phyloP scores from a whole-genome alignment of 2,888 invertebrate species.

The Monochamus alternatus region DNA sequence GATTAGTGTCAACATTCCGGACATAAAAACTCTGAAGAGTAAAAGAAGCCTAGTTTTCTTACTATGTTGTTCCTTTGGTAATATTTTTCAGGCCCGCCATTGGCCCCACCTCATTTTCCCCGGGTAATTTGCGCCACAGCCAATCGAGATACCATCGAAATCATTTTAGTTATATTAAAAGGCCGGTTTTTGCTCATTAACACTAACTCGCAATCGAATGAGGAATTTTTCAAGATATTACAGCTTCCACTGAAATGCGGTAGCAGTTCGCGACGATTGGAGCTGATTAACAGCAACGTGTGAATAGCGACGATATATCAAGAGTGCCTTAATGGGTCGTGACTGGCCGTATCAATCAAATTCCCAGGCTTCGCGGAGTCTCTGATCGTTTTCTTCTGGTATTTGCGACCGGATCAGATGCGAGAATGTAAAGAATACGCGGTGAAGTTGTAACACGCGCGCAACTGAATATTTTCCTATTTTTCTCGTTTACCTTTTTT shows the following conservation, averaged over 20 bases:
- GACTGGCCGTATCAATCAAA: constrained; percentile 10
- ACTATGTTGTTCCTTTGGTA: too few species aligned
- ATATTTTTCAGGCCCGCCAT: neutral
- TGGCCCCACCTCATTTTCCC: constrained; percentile 12
- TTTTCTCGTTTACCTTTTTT: neutral
- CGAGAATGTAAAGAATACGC: neutral
- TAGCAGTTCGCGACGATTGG: neutral
- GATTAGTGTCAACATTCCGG: too few species aligned
- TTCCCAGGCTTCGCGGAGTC: neutral
- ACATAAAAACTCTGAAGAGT: too few species aligned
- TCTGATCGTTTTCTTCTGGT: neutral
- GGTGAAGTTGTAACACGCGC: neutral
- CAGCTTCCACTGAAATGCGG: constrained; percentile 10
- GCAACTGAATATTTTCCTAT: neutral
- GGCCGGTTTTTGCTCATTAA: constrained; percentile 14
- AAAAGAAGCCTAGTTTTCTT: too few species aligned
- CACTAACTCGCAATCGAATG: neutral
- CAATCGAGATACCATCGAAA: constrained; percentile 19
- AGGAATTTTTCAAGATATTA: neutral
- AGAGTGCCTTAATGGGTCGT: neutral
- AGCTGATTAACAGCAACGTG: constrained; percentile 1
- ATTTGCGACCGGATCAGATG: neutral
- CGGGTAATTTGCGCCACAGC: constrained; percentile 23
- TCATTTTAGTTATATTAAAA: constrained; percentile 26
- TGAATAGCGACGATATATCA: neutral